Conservation (phyloP, 2,113 vertebrate species). For the Callipepla squamata region DNA sequence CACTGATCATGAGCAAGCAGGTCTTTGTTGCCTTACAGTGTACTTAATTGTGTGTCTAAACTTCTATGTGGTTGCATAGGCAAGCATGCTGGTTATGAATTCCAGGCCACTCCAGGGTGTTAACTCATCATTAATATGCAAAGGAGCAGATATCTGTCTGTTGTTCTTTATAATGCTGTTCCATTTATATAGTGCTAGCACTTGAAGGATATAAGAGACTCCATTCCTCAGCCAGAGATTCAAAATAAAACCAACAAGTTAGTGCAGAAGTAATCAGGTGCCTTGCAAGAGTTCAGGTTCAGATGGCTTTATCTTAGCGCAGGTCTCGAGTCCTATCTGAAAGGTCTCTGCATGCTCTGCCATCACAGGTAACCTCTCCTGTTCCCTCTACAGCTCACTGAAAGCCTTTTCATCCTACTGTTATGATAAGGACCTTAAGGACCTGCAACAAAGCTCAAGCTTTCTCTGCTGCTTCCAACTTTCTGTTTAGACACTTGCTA, state of each 20-base stretch:
- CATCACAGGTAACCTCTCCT: background rate
- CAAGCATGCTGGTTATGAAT: background rate
- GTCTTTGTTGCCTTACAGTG: background rate
- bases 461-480: background rate
- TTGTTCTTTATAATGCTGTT: constrained; percentile 51
- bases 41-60: background rate
- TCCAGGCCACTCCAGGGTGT: background rate
- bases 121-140: constrained; percentile 57
- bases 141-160: constrained; percentile 22
- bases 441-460: background rate
- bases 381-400: background rate
- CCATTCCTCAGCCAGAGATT: background rate
- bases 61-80: background rate
- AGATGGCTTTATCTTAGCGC: background rate
- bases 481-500: background rate
- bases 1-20: background rate
- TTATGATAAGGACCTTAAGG: background rate
- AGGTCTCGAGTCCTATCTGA: constrained; percentile 6
- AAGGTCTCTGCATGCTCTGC: background rate
- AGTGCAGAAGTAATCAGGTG: constrained; percentile 33
- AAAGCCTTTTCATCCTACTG: background rate
- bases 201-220: constrained; percentile 39
- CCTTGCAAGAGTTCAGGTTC: constrained; percentile 13
- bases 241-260: constrained; percentile 55
- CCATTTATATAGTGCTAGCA: constrained; percentile 42